These are phyloP conservation scores for Ypsolopha scabrella DNA, from an alignment of 2,888 invertebrate species.

Conservation along the genomic window DNA sequence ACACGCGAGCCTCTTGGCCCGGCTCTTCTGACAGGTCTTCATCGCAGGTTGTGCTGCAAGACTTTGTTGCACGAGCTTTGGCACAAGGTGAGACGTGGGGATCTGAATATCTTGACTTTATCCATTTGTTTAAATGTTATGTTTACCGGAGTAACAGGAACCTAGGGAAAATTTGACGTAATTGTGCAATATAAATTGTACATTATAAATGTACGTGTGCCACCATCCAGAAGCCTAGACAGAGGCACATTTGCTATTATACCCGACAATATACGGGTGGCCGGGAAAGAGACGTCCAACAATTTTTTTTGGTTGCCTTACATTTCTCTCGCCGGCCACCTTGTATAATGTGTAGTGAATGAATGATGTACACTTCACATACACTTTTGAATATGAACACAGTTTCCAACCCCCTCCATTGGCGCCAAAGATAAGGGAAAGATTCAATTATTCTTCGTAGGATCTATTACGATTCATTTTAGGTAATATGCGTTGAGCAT, in stretches of 20 bases:
- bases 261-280: no score
- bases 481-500: no score
- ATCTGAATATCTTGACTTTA: background rate
- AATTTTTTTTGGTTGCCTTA: no score
- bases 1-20: constrained; percentile 40
- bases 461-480: background rate
- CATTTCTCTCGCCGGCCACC: no score
- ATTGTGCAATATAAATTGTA: no score
- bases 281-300: no score
- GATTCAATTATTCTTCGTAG: background rate
- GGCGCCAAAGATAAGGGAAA: background rate
- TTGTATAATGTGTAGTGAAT: background rate
- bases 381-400: background rate
- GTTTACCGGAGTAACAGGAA: background rate
- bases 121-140: background rate
- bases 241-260: no score
- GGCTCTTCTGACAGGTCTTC: constrained; percentile 19
- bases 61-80: constrained; percentile 45
- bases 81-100: constrained; percentile 37
- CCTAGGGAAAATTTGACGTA: background rate
- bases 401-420: background rate
- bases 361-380: background rate
- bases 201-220: no score
- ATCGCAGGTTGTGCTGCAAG: constrained; percentile 27
- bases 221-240: no score